These are phyloP conservation scores for Clistopyga incitator DNA, from an alignment of 2,888 invertebrate species.

Conservation along the genomic window DNA sequence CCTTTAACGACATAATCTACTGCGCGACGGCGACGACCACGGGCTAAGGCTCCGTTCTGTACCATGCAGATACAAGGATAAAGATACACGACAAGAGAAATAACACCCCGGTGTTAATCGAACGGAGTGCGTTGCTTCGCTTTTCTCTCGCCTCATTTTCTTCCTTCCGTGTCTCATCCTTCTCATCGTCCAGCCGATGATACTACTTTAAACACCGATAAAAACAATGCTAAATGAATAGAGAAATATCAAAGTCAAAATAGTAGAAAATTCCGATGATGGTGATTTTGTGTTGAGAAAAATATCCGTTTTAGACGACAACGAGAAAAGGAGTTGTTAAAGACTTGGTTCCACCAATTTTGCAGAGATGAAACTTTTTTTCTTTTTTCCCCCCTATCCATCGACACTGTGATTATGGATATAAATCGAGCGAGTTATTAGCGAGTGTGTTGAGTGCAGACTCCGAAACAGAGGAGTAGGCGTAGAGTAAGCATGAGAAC, in stretches of 20 bases:
- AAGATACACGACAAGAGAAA: constrained; percentile 52
- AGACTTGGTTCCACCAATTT: too few species aligned
- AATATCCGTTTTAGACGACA: too few species aligned
- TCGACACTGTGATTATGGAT: constrained; percentile 79
- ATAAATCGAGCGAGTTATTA: constrained; percentile 78
- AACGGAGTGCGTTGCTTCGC: constrained; percentile 63
- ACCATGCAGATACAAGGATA: constrained; percentile 40
- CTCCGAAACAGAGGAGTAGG: constrained; percentile 51
- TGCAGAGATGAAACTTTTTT: too few species aligned
- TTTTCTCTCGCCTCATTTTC: constrained; percentile 61
- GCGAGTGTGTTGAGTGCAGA: constrained; percentile 57
- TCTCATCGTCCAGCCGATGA: constrained; percentile 74
- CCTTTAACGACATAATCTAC: constrained; percentile 69
- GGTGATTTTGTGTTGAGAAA: too few species aligned
- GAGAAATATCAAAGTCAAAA: not conserved
- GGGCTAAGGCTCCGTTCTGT: constrained; percentile 33
- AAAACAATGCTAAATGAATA: not conserved
- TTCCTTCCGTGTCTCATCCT: constrained; percentile 68
- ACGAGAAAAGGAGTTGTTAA: too few species aligned
- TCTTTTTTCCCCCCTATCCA: not conserved
- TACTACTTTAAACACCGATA: constrained; percentile 75
- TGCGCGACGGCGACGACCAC: constrained; percentile 47
- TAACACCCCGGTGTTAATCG: constrained; percentile 62
- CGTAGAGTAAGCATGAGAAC: constrained; percentile 72
- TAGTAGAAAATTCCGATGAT: too few species aligned